Conservation (phyloP, 2,797 vertebrate species). For the Heliangelus exortis region DNA sequence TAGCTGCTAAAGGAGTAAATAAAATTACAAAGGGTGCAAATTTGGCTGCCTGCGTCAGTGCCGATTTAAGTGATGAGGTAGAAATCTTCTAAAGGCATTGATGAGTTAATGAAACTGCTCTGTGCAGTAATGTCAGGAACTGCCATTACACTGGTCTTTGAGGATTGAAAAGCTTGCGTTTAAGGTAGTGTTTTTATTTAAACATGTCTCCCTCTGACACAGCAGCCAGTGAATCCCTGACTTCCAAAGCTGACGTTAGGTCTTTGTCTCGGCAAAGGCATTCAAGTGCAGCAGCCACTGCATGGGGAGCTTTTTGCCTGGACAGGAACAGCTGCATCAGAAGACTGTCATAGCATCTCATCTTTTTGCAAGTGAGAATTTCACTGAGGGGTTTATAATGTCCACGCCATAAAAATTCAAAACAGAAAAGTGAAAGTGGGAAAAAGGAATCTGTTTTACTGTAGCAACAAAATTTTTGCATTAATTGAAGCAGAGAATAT, state of each 20-base stretch:
- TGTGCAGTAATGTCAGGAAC: neutral
- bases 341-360: neutral
- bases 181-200: neutral
- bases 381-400: neutral
- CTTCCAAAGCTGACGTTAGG: neutral
- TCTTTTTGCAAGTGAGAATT: neutral
- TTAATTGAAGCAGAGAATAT: neutral
- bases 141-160: neutral
- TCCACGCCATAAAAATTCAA: neutral
- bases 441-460: neutral
- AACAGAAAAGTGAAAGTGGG: neutral
- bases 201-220: neutral
- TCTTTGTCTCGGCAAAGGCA: slow-evolving; percentile 25
- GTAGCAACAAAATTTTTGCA: neutral
- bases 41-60: neutral
- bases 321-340: neutral
- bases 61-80: neutral
- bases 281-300: slow-evolving; percentile 30
- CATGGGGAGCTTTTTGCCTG: neutral
- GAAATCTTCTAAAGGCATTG: neutral
- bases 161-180: neutral
- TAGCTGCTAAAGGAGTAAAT: slow-evolving; percentile 5
- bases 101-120: neutral
- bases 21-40: neutral
- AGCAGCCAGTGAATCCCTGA: neutral